A percentile compares a stretch with the other conserved stretches of the same genome.
phyloP scores from a whole-genome alignment of 2,888 invertebrate species.

The Litoditis marina region DNA sequence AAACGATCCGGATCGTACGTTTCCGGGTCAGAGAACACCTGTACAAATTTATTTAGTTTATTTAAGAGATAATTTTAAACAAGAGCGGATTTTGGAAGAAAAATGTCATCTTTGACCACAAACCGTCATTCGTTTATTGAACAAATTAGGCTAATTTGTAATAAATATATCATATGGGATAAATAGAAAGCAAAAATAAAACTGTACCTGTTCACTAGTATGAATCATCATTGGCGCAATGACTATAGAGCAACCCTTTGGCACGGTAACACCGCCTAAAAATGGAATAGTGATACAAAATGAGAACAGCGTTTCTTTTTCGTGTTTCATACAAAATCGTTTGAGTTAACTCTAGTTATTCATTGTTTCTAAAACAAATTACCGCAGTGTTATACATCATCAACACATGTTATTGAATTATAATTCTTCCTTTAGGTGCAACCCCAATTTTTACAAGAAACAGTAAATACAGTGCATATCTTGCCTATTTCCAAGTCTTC shows the following conservation, averaged over 20 bases:
- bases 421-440: too few relatives aligned
- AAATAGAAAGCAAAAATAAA: too few relatives aligned
- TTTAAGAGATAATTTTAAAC: neutral
- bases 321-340: too few relatives aligned
- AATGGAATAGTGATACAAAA: neutral
- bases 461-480: too few relatives aligned
- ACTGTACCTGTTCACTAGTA: conserved; percentile 23
- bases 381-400: too few relatives aligned
- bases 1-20: conserved; percentile 36
- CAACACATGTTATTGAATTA: too few relatives aligned
- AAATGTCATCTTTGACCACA: too few relatives aligned
- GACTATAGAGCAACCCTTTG: conserved; percentile 32
- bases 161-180: too few relatives aligned
- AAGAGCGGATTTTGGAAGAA: neutral
- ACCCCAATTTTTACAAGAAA: too few relatives aligned
- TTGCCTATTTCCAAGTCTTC: conserved; percentile 57
- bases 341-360: neutral
- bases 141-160: too few relatives aligned
- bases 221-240: conserved; percentile 40
- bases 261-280: conserved; percentile 34
- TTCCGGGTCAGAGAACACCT: conserved; percentile 18
- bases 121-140: too few relatives aligned
- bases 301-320: too few relatives aligned
- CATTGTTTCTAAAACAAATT: neutral
- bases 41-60: neutral